A percentile compares a stretch with the other conserved stretches of the same genome.
Evolutionary conservation across 2,797 vertebrate species (phyloP).

Genomic region (Eurystomus glaucurus): DNA sequence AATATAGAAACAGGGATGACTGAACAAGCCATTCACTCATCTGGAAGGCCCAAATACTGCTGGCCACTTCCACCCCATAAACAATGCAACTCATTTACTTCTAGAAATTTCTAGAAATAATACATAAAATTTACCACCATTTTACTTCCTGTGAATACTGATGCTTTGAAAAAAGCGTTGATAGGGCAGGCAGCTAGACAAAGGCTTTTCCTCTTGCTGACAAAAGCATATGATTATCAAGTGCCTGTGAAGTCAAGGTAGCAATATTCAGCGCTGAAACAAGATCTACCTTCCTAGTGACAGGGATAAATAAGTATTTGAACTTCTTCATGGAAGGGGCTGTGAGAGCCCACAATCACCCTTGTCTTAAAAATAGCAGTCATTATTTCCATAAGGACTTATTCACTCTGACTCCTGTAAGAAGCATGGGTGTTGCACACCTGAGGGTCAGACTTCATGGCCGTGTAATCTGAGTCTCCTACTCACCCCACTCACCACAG

Average conservation of each 20-base stretch:
- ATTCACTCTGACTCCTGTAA: background rate
- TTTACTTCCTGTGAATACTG: background rate
- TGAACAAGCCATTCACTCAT: background rate
- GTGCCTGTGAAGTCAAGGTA: background rate
- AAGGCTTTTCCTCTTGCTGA: background rate
- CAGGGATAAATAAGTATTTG: background rate
- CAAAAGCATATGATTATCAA: background rate
- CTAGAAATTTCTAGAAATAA: background rate
- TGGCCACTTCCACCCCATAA: background rate
- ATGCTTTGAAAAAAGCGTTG: background rate
- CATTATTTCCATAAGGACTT: background rate
- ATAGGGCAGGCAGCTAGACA: background rate
- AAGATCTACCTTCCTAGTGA: background rate
- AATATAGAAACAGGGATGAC: background rate
- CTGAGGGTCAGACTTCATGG: background rate
- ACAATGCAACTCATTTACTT: background rate
- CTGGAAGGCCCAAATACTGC: background rate
- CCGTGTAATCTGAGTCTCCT: background rate
- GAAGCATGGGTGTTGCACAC: background rate
- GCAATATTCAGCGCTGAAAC: background rate
- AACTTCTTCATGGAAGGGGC: background rate
- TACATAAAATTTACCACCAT: background rate
- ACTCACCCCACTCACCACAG: background rate
- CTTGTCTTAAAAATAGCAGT: background rate
- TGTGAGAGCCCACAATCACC: background rate